Evolutionary conservation across 2,797 vertebrate species (phyloP).

Genomic region (Streptopelia turtur): DNA sequence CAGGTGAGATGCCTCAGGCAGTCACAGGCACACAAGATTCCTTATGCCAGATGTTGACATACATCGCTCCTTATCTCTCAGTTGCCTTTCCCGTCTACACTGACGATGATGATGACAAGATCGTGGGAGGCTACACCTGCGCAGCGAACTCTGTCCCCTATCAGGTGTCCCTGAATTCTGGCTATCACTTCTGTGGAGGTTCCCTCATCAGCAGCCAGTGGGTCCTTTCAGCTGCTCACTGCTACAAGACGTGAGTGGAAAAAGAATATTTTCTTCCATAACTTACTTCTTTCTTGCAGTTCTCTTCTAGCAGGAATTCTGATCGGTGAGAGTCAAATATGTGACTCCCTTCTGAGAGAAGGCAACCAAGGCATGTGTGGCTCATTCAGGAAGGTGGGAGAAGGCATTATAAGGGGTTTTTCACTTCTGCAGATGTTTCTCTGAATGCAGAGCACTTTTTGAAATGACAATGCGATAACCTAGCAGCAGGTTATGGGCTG

Average conservation of each 20-base stretch:
- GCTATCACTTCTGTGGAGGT: slow-evolving; percentile 60
- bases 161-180: slow-evolving; percentile 55
- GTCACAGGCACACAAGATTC: not conserved
- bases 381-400: too few species aligned
- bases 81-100: slow-evolving; percentile 6
- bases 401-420: too few species aligned
- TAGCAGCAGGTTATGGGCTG: too few species aligned
- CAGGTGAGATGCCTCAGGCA: not conserved
- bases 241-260: slow-evolving; percentile 40
- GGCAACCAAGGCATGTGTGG: too few species aligned
- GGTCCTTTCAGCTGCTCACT: slow-evolving; percentile 46
- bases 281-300: not conserved
- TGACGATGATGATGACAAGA: slow-evolving; percentile 49
- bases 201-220: slow-evolving; percentile 55
- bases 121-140: slow-evolving; percentile 61
- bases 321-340: too few species aligned
- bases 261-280: not conserved
- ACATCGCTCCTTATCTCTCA: not conserved
- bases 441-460: too few species aligned
- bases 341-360: too few species aligned
- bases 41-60: not conserved
- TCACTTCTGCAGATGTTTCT: too few species aligned
- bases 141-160: not conserved
- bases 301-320: not conserved
- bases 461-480: too few species aligned